Evolutionary conservation across 1,140 invertebrate species (phyloP).

Genomic region (Lasioglossum baleicum): DNA sequence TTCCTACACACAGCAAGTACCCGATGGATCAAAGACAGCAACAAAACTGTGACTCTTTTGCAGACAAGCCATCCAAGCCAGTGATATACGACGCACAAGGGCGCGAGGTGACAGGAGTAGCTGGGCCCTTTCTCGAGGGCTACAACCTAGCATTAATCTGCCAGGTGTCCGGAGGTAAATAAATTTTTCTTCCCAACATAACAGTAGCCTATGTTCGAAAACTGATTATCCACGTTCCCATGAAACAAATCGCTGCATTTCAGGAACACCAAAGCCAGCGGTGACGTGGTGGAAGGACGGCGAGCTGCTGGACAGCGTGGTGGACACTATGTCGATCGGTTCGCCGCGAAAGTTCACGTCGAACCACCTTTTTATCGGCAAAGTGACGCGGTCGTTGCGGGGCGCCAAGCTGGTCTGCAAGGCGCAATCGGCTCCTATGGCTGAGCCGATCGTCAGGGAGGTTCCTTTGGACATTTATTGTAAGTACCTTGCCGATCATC

Average conservation of each 20-base stretch:
- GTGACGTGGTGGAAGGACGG: constrained; percentile 90
- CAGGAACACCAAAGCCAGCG: constrained; percentile 86
- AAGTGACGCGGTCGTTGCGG: constrained; percentile 83
- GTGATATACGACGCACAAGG: constrained; percentile 91
- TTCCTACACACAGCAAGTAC: too few relatives aligned
- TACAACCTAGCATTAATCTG: constrained; percentile 89
- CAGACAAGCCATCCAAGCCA: constrained; percentile 88
- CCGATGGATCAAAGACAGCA: too few relatives aligned
- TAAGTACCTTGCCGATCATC: constrained; percentile 79
- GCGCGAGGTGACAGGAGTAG: constrained; percentile 86
- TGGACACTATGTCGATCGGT: constrained; percentile 82
- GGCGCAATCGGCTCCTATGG: constrained; percentile 84
- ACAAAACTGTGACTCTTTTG: constrained; percentile 60
- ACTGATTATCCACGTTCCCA: too few relatives aligned
- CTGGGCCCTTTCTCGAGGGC: constrained; percentile 91
- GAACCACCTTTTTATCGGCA: constrained; percentile 84
- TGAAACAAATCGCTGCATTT: neutral
- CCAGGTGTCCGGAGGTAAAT: constrained; percentile 90
- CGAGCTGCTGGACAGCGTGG: constrained; percentile 84
- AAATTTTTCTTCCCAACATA: constrained; percentile 78
- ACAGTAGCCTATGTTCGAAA: constrained; percentile 76
- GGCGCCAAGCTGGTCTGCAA: constrained; percentile 85
- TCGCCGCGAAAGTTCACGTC: constrained; percentile 81
- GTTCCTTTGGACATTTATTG: constrained; percentile 84
- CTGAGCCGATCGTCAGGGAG: constrained; percentile 80